Evolutionary conservation across 2,797 vertebrate species (phyloP).

Genomic region (Enteromius treurensis): DNA sequence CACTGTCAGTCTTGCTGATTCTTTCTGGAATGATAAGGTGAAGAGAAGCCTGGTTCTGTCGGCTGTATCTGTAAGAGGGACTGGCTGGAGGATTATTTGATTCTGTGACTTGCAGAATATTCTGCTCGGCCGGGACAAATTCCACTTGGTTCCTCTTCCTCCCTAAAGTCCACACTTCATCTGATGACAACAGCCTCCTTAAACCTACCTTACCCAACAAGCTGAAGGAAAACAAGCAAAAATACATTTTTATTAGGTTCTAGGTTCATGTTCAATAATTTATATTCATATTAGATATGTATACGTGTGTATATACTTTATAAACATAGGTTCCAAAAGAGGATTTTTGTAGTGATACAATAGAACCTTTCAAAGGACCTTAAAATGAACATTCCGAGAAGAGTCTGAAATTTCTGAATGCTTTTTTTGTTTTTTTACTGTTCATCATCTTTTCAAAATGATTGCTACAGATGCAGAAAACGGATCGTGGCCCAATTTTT

Average conservation of each 20-base stretch:
- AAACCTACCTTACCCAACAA: slow-evolving; percentile 58
- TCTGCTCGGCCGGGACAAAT: slow-evolving; percentile 47
- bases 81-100: slow-evolving; percentile 36
- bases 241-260: not conserved
- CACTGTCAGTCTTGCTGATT: slow-evolving; percentile 41
- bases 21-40: slow-evolving; percentile 36
- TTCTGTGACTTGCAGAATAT: slow-evolving; percentile 34
- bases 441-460: no score
- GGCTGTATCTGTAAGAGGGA: slow-evolving; percentile 37
- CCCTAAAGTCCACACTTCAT: slow-evolving; percentile 58
- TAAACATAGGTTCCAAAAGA: not conserved
- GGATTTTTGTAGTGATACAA: not conserved
- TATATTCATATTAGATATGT: not conserved
- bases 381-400: not conserved
- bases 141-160: slow-evolving; percentile 55
- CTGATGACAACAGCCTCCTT: slow-evolving; percentile 53
- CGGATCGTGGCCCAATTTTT: no score
- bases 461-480: no score
- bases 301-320: not conserved
- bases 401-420: no score
- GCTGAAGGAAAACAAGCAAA: slow-evolving; percentile 46
- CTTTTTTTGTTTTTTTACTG: no score
- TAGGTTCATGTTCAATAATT: not conserved
- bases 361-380: not conserved
- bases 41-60: slow-evolving; percentile 28